A percentile compares a stretch with the other conserved stretches of the same genome.
phyloP scores from a whole-genome alignment of 2,888 invertebrate species.

The Volucella inflata region DNA sequence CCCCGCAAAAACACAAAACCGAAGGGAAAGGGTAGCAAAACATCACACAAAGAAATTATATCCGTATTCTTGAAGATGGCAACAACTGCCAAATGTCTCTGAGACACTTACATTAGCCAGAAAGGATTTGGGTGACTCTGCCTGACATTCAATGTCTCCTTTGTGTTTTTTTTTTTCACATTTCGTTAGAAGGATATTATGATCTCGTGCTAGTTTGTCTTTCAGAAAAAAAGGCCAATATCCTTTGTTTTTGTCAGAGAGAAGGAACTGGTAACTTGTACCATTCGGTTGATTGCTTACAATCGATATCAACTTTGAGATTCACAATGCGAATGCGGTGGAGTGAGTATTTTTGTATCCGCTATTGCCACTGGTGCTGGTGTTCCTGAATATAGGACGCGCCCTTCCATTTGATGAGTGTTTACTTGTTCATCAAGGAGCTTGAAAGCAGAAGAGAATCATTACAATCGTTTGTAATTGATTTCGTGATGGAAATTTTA shows the following conservation, averaged over 20 bases:
- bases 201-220: constrained; percentile 13
- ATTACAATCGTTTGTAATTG: constrained; percentile 75
- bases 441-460: constrained; percentile 43
- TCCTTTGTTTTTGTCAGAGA: constrained; percentile 30
- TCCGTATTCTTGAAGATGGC: constrained; percentile 43
- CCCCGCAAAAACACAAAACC: not conserved
- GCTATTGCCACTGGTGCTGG: constrained; percentile 7
- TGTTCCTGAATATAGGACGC: constrained; percentile 14
- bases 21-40: not conserved
- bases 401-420: constrained; percentile 66
- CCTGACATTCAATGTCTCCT: constrained; percentile 53
- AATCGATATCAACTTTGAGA: constrained; percentile 72
- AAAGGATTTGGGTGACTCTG: constrained; percentile 56
- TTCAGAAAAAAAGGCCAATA: constrained; percentile 46
- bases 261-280: constrained; percentile 40
- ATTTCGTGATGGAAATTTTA: constrained; percentile 76
- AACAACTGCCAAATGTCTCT: constrained; percentile 73
- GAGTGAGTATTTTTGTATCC: constrained; percentile 12
- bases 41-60: constrained; percentile 60
- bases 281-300: constrained; percentile 62
- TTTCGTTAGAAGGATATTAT: constrained; percentile 1
- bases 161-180: not conserved
- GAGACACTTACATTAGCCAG: constrained; percentile 50
- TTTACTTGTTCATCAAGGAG: constrained; percentile 68
- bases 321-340: constrained; percentile 25